phyloP scores from a whole-genome alignment of 1,140 invertebrate genomes.

The Caenorhabditis briggsae region DNA sequence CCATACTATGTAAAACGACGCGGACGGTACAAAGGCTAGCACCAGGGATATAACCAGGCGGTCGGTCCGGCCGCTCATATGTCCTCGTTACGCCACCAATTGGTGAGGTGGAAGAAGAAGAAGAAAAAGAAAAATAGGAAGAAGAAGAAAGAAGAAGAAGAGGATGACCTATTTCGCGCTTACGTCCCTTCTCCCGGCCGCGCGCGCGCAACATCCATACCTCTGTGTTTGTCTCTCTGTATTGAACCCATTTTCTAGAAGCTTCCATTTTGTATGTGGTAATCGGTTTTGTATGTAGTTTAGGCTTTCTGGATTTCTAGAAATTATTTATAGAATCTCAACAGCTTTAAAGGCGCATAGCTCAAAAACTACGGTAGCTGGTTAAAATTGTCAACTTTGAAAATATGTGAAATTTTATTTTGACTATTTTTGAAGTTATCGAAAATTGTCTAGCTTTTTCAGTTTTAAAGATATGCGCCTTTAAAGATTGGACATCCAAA shows the following conservation, averaged over 20 bases:
- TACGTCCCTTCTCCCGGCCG: no score
- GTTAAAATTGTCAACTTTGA: no score
- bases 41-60: constrained; percentile 12
- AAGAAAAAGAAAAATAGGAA: neutral
- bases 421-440: neutral
- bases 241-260: neutral
- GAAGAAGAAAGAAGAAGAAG: neutral
- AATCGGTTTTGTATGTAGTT: no score
- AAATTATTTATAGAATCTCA: neutral
- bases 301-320: neutral
- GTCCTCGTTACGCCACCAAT: constrained; percentile 36
- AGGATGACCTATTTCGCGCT: constrained; percentile 10
- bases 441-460: neutral
- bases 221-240: neutral
- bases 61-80: neutral
- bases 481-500: neutral
- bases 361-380: no score
- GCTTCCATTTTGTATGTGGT: neutral
- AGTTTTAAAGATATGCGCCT: neutral
- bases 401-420: neutral
- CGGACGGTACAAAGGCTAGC: constrained; percentile 26
- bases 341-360: no score
- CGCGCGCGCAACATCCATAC: constrained; percentile 14
- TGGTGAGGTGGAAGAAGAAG: constrained; percentile 1
- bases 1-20: neutral